Evolutionary conservation across 2,888 invertebrate species (phyloP).

Genomic region (Isoperla grammatica): DNA sequence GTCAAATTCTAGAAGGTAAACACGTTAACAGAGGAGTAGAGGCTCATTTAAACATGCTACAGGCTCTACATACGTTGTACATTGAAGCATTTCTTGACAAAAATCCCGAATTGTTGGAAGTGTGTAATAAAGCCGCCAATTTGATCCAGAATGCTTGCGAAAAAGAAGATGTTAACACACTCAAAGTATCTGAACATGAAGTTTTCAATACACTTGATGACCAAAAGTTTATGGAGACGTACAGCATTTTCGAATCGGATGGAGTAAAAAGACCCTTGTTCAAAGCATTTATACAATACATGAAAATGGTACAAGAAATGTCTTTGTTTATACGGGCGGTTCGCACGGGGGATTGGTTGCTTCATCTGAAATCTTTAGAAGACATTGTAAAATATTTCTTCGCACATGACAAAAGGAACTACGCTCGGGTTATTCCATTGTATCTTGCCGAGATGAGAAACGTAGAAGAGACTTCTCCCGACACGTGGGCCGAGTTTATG

Average conservation of each 20-base stretch:
- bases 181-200: background rate
- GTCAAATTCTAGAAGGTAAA: constrained; percentile 6
- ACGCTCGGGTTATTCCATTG: constrained; percentile 13
- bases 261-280: background rate
- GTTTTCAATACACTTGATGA: background rate
- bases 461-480: background rate
- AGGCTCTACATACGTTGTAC: constrained; percentile 1
- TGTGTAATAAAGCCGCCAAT: background rate
- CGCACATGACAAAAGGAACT: constrained; percentile 15
- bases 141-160: background rate
- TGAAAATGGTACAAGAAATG: constrained; percentile 7
- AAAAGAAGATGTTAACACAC: background rate
- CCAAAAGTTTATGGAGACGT: background rate
- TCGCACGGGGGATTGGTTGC: constrained; percentile 6
- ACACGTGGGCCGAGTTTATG: background rate
- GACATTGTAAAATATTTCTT: constrained; percentile 12
- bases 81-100: background rate
- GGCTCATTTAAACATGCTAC: background rate
- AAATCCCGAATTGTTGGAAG: background rate
- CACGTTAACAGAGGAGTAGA: background rate
- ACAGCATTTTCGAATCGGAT: background rate
- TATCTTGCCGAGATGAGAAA: constrained; percentile 9
- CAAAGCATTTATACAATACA: constrained; percentile 7
- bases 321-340: background rate
- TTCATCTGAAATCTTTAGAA: constrained; percentile 11